These are phyloP conservation scores for Smutsia temminckii DNA, from an alignment of 2,797 vertebrate genomes.

Conservation along the genomic window DNA sequence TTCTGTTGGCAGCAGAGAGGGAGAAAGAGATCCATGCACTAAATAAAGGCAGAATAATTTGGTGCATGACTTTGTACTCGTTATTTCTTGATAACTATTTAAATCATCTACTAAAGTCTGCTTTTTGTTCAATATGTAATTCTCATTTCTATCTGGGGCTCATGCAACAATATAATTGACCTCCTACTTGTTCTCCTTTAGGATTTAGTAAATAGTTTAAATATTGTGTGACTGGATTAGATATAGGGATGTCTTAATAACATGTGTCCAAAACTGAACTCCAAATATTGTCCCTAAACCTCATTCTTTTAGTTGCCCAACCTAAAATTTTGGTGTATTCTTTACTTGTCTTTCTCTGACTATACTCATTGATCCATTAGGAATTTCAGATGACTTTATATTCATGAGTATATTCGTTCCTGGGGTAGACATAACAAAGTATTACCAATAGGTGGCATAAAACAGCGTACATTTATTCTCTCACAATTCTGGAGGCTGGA, in stretches of 20 bases:
- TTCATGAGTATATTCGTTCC: not conserved
- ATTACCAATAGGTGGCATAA: not conserved
- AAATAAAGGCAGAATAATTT: not conserved
- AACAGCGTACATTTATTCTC: not conserved
- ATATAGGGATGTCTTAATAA: not conserved
- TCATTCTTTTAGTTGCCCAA: not conserved
- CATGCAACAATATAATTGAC: not conserved
- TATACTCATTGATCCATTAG: not conserved
- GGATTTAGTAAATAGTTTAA: conserved; percentile 1
- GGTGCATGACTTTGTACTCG: not conserved
- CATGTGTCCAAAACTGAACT: not conserved
- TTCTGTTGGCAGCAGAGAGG: not conserved
- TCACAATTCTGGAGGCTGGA: not conserved
- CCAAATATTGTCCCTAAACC: not conserved
- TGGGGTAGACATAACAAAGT: not conserved
- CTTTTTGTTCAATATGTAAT: not conserved
- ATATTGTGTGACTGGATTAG: not conserved
- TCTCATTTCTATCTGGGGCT: not conserved
- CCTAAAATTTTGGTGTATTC: not conserved
- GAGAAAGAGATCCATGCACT: not conserved
- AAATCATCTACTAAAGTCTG: not conserved
- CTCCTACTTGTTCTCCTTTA: not conserved
- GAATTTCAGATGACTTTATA: not conserved
- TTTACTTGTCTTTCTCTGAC: not conserved
- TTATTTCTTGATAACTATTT: conserved; percentile 19